Base-by-base conservation (phyloP, 2,797 vertebrate genomes). In the Gila robusta region DNA sequence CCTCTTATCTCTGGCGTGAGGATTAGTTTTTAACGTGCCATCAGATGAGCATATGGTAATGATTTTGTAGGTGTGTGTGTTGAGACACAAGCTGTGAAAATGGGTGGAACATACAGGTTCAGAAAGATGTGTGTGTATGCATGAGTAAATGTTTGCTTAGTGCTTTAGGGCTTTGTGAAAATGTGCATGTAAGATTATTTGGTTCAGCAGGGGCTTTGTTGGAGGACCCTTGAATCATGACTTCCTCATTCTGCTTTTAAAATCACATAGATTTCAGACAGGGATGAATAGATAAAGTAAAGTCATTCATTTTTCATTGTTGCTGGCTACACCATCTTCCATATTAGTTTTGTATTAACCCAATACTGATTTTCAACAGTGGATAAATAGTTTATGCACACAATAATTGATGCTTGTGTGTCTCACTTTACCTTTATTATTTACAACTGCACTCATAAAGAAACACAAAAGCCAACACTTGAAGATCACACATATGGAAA, bases 91-190 rank as follows among this genome's bases (percentile, higher is more conserved):
- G 78, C 35, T 47, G 54, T 79, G 73, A 56, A 82, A 69, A 62
- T 69, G 12, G 5, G 37, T 81, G 26, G 54, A 49, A 59, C 7
- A 41, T 62, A 56, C 49, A 83, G n/a, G n/a, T 74, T 47, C 32
- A 17, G 17, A 49, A 62, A 44, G 35, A 14, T 69, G 59, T 49
- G 8, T n/a, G 26, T 7, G 59, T 28, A 2, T 39, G n/a, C 56
- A 59, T 76, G 49, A 44, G 44, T 16, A 66, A 84, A 82, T 79
- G 84, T 76, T 85, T 85, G 56, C 81, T 81, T 85, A 72, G 37
- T 79, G 81, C 56, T 85, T 67, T 81, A 41, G 52, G 28, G 41
- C 47, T 70, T 79, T 56, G 35, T 84, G 14, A 56, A 64, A 28
- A 6, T 67, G 78, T 67, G 56, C 17, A 47, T 47, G 62, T 7